Evolutionary conservation across 2,888 invertebrate species (phyloP).

Genomic region (Mesopsocus fuscifrons): DNA sequence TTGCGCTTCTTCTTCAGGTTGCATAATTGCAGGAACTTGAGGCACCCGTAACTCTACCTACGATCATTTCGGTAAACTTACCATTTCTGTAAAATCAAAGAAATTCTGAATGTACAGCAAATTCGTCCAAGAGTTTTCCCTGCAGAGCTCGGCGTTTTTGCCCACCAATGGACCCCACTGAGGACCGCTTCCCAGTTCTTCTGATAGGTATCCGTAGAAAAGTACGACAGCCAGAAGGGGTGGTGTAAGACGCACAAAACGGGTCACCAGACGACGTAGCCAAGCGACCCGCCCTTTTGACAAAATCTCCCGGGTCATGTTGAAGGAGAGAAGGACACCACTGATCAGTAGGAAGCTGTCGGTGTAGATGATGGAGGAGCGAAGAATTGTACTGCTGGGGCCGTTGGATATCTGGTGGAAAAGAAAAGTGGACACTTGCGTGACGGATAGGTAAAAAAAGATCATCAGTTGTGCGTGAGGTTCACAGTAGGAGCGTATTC

Average conservation of each 20-base stretch:
- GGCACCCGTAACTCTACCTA: too few species aligned
- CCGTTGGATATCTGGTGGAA: constrained; percentile 31
- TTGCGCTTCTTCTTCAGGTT: too few species aligned
- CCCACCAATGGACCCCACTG: constrained; percentile 44
- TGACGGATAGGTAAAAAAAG: too few species aligned
- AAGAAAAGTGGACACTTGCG: too few species aligned
- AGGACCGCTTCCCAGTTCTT: constrained; percentile 41
- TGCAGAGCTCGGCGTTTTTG: constrained; percentile 42
- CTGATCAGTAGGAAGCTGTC: constrained; percentile 47
- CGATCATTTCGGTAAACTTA: constrained; percentile 23
- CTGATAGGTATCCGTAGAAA: constrained; percentile 47
- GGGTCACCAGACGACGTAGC: constrained; percentile 34
- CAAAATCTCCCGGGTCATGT: constrained; percentile 34
- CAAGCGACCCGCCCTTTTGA: constrained; percentile 33
- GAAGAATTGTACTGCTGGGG: constrained; percentile 36
- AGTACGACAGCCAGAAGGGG: constrained; percentile 39
- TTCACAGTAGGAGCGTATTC: too few species aligned
- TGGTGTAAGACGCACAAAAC: constrained; percentile 42
- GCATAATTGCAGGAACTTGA: too few species aligned
- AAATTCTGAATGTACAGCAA: constrained; percentile 46
- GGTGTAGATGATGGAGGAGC: constrained; percentile 43
- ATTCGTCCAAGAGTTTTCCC: constrained; percentile 46
- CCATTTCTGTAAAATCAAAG: constrained; percentile 48
- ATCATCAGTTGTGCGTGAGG: too few species aligned
- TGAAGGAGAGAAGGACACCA: constrained; percentile 41